Conservation (phyloP, 2,888 invertebrate genomes). For the Zele albiditarsus region DNA sequence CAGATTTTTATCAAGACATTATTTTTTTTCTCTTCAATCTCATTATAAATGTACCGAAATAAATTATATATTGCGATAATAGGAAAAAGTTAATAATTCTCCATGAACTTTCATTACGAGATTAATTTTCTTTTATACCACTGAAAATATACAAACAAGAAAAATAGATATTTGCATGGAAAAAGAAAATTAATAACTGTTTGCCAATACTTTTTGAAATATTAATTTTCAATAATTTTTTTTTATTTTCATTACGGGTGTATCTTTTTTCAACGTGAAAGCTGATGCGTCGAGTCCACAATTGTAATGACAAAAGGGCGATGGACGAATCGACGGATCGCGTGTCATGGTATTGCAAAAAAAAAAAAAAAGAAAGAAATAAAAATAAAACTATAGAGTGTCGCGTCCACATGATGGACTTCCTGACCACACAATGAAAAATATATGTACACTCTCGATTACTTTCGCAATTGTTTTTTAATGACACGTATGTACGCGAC, state of each 20-base stretch:
- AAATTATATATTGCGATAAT: too few species aligned
- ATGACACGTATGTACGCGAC: not conserved
- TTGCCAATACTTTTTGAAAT: not conserved
- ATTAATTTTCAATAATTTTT: not conserved
- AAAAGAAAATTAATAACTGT: slow-evolving; percentile 3
- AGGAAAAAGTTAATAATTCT: too few species aligned
- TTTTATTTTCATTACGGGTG: not conserved
- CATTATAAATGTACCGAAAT: too few species aligned
- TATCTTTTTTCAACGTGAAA: slow-evolving; percentile 19
- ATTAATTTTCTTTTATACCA: too few species aligned
- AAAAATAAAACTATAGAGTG: not conserved
- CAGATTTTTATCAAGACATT: too few species aligned
- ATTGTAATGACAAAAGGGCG: slow-evolving; percentile 27
- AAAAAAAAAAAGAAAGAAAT: not conserved
- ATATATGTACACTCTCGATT: slow-evolving; percentile 1
- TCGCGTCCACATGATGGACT: slow-evolving; percentile 22
- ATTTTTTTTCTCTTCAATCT: too few species aligned
- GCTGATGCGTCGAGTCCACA: not conserved
- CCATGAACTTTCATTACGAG: too few species aligned
- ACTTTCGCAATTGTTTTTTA: slow-evolving; percentile 23
- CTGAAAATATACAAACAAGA: too few species aligned
- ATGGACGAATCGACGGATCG: slow-evolving; percentile 32
- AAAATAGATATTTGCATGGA: too few species aligned
- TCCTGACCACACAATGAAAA: slow-evolving; percentile 29
- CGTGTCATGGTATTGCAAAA: slow-evolving; percentile 34